phyloP scores from a whole-genome alignment of 2,113 vertebrate genomes.

The Entelurus aequoreus region DNA sequence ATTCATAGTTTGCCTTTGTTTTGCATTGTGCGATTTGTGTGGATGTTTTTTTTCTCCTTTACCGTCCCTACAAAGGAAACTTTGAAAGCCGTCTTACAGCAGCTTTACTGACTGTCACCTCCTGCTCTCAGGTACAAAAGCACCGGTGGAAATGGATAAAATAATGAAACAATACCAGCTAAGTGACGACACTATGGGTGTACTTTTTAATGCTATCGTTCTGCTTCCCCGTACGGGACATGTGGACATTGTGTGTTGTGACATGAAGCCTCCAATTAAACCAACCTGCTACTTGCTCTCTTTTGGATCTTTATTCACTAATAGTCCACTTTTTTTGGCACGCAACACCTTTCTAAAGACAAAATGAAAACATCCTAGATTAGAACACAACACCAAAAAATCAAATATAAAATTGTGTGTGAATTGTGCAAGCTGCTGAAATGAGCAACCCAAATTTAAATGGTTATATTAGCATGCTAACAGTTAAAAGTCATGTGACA shows the following conservation, averaged over 20 bases:
- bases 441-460: no score
- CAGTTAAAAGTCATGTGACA: no score
- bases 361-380: no score
- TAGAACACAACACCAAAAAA: no score
- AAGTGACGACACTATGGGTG: not conserved
- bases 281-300: conserved; percentile 22
- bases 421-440: no score
- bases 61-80: conserved; percentile 27
- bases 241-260: conserved; percentile 48
- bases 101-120: conserved; percentile 17
- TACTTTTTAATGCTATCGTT: not conserved
- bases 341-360: no score
- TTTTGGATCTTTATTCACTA: not conserved
- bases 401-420: no score
- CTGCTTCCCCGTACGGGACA: conserved; percentile 38
- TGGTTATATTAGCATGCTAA: no score
- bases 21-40: conserved; percentile 13
- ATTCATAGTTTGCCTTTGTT: conserved; percentile 40
- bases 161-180: no score
- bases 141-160: not conserved
- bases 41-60: conserved; percentile 21
- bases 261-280: conserved; percentile 56
- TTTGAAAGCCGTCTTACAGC: conserved; percentile 37
- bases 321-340: not conserved
- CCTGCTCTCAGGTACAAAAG: conserved; percentile 58